Conservation (phyloP, 1,140 invertebrate genomes). For the Drosophila athabasca region DNA sequence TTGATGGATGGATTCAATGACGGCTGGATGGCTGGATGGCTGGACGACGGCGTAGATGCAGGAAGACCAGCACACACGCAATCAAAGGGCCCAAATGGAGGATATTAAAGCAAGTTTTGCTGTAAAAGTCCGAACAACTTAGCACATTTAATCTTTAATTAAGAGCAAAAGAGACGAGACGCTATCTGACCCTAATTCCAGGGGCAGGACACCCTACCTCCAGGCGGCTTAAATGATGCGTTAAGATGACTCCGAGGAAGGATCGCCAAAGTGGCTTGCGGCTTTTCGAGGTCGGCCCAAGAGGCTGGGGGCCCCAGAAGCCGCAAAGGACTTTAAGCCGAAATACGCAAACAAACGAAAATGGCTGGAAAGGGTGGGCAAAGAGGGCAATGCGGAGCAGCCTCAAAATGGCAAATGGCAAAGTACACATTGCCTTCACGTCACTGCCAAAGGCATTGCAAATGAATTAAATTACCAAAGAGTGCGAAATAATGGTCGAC, state of each 20-base stretch:
- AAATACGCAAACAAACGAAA: slow-evolving; percentile 17
- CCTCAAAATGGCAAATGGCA: slow-evolving; percentile 28
- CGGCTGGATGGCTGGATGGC: slow-evolving; percentile 36
- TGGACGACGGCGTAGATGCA: background rate
- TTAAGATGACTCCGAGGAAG: slow-evolving; percentile 60
- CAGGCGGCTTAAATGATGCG: slow-evolving; percentile 75
- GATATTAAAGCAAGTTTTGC: slow-evolving; percentile 53
- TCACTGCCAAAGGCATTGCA: slow-evolving; percentile 53
- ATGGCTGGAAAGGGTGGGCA: background rate
- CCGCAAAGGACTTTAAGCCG: slow-evolving; percentile 39
- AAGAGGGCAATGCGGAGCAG: background rate
- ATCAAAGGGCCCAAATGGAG: slow-evolving; percentile 13
- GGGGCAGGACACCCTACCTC: background rate
- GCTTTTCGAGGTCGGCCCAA: slow-evolving; percentile 29
- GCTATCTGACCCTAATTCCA: slow-evolving; percentile 34
- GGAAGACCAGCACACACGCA: slow-evolving; percentile 17
- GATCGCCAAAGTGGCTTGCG: slow-evolving; percentile 63
- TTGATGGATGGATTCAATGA: slow-evolving; percentile 55
- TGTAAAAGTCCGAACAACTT: slow-evolving; percentile 55
- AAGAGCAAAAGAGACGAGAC: slow-evolving; percentile 49
- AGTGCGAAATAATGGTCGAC: slow-evolving; percentile 44
- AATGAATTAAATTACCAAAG: slow-evolving; percentile 58
- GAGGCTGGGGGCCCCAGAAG: slow-evolving; percentile 18
- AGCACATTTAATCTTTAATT: slow-evolving; percentile 78
- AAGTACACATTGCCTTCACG: slow-evolving; percentile 22